phyloP scores from a whole-genome alignment of 2,113 vertebrate species.

The Odobenus rosmarus region DNA sequence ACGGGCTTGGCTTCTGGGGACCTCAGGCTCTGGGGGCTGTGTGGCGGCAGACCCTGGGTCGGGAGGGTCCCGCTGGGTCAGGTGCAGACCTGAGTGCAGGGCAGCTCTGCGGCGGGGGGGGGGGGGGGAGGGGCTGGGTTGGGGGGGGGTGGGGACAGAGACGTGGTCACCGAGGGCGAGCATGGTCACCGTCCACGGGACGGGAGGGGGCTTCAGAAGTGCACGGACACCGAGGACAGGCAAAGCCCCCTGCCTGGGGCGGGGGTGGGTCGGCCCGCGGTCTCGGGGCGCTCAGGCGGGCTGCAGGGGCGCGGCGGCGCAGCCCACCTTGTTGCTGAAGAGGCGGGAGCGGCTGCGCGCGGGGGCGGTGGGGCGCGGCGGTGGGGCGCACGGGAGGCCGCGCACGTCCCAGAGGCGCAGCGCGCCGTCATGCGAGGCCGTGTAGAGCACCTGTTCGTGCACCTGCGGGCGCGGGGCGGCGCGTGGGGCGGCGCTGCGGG shows the following conservation, averaged over 20 bases:
- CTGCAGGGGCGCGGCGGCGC: slow-evolving; percentile 62
- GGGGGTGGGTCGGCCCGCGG: no score
- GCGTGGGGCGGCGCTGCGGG: neutral
- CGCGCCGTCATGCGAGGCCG: slow-evolving; percentile 87
- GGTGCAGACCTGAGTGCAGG: neutral
- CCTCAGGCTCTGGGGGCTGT: no score
- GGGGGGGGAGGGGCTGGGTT: fast-evolving
- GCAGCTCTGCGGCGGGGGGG: no score
- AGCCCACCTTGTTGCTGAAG: slow-evolving; percentile 89
- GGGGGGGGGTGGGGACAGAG: no score
- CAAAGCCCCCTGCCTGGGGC: neutral
- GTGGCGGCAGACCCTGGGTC: neutral
- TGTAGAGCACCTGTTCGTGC: slow-evolving; percentile 88
- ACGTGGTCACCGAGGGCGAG: fast-evolving
- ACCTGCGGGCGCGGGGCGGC: slow-evolving; percentile 80
- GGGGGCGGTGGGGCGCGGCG: slow-evolving; percentile 76
- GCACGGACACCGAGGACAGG: neutral
- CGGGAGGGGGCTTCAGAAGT: neutral
- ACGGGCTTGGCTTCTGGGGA: neutral
- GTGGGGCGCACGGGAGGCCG: slow-evolving; percentile 80
- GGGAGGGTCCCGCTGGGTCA: no score
- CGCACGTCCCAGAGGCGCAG: slow-evolving; percentile 88
- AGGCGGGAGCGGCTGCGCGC: slow-evolving; percentile 85
- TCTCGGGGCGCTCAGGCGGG: slow-evolving; percentile 64
- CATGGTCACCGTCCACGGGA: neutral